phyloP scores from a whole-genome alignment of 2,113 vertebrate species.

The Gila orcuttii region DNA sequence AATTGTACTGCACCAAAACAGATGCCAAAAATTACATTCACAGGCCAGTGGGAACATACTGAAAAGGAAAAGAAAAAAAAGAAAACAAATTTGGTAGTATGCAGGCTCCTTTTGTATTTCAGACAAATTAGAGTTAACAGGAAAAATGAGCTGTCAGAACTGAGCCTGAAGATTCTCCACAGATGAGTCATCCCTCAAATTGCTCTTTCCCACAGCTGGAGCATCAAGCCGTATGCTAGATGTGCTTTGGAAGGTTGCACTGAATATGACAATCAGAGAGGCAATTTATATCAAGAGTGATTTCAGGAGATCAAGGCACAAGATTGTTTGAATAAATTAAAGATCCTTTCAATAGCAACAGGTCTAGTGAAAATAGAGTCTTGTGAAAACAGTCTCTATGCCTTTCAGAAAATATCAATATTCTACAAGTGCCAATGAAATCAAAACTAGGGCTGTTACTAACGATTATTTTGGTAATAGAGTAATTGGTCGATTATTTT shows the following conservation, averaged over 20 bases:
- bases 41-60: slow-evolving; percentile 2
- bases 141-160: slow-evolving; percentile 57
- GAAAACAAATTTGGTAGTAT: neutral
- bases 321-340: slow-evolving; percentile 15
- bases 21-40: neutral
- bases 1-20: neutral
- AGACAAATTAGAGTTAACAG: slow-evolving; percentile 59
- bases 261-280: slow-evolving; percentile 37
- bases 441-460: neutral
- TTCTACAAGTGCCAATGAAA: neutral
- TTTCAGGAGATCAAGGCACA: neutral
- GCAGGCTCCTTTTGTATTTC: slow-evolving; percentile 53
- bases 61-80: neutral
- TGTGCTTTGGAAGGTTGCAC: slow-evolving; percentile 41
- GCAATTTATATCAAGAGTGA: slow-evolving; percentile 11
- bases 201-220: slow-evolving; percentile 50
- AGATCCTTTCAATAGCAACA: neutral
- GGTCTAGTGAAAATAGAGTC: neutral
- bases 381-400: neutral
- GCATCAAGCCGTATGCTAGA: slow-evolving; percentile 40
- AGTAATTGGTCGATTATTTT: too few species aligned
- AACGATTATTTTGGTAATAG: too few species aligned
- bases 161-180: slow-evolving; percentile 30
- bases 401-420: neutral
- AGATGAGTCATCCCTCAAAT: slow-evolving; percentile 59